Base-by-base conservation (phyloP, 2,113 vertebrate species). In the Anser cygnoides region DNA sequence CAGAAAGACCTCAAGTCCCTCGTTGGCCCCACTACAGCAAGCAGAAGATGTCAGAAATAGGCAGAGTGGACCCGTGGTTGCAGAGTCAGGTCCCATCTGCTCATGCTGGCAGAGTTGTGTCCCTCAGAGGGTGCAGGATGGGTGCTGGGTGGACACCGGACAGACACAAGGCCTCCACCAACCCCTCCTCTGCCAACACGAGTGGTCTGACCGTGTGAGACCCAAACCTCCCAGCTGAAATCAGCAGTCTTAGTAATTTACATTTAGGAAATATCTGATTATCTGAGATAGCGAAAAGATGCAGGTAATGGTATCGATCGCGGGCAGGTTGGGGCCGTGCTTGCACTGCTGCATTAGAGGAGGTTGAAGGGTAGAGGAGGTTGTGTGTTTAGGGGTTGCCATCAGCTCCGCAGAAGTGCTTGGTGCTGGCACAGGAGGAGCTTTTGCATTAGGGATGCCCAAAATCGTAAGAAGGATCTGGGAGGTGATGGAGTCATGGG, bases 101-200 rank as follows among this genome's bases (percentile, higher is more conserved):
- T 70, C 8, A 0, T 2, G 1, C 6, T 3, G 2, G 33, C 1
- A 3, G 59, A 62, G 46, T 28, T 52, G 19, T 2, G 23, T 37
- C 39, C 39, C 43, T 57, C 3, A 5, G 54, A 43, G 71, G 46
- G 33, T 8, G 23, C 52, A 57, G 74, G 39, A 6, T 22, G 16
- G 44, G 50, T 20, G 37, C 14, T 49, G 61, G 70, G 23, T 0
- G 4, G 63, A 19, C 18, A 9, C n/a, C 0, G 7, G 28, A 37
- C 50, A 71, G 91, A 72, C 0, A 52, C 57, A 6, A 9, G 3
- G 1, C 37, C 26, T 57, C 61, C 2, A 0, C 61, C 61, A 78
- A 0, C 6, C 13, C 16, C 35, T 3, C 5, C 35, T 68, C 29
- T 0, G 6, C 52, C 59, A 5, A 14, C 39, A 15, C 0, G 0